Evolutionary conservation across 2,797 vertebrate genomes (phyloP).

Genomic region (Malurus leucopterus): DNA sequence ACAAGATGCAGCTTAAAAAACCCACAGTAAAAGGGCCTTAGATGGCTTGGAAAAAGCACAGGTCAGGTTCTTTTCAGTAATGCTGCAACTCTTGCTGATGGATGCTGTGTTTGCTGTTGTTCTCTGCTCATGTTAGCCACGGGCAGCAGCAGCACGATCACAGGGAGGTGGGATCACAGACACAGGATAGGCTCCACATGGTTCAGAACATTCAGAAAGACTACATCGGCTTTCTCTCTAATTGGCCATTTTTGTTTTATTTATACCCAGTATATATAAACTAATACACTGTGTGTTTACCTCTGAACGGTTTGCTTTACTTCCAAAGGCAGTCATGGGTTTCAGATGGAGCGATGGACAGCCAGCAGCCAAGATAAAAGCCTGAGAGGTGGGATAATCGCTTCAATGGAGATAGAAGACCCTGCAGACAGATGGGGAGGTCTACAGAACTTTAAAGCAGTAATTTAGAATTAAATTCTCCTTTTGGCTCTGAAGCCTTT

Average conservation of each 20-base stretch:
- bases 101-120: neutral
- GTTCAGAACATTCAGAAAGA: neutral
- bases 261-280: neutral
- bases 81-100: neutral
- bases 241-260: neutral
- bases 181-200: rapidly evolving
- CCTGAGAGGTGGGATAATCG: neutral
- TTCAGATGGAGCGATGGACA: neutral
- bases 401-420: neutral
- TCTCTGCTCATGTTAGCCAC: neutral
- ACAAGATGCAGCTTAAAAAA: neutral
- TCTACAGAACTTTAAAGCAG: neutral
- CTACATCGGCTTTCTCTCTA: neutral
- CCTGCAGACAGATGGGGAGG: neutral
- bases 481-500: neutral
- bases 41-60: neutral
- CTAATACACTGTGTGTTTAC: neutral
- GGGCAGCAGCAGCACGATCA: neutral
- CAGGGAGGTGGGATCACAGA: neutral
- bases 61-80: neutral
- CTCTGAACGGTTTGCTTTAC: neutral
- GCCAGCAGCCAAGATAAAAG: neutral
- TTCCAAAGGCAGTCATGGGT: neutral
- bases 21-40: neutral
- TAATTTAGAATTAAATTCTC: conserved; percentile 4